phyloP scores from a whole-genome alignment of 2,113 vertebrate genomes.

The Engraulis encrasicolus region DNA sequence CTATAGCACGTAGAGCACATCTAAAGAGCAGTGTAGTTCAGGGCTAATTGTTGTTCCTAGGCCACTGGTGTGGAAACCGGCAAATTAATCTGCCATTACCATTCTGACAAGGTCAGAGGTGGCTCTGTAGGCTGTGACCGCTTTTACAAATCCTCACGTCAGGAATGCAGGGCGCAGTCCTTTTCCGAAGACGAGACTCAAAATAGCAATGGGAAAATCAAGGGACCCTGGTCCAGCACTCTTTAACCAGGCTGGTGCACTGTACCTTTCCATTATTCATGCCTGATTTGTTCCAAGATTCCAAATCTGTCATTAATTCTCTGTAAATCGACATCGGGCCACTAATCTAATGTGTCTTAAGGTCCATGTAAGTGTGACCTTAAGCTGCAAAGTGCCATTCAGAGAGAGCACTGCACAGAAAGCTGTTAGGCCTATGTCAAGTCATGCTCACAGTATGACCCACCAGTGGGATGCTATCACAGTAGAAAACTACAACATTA shows the following conservation, averaged over 20 bases:
- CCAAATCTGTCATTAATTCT: background rate
- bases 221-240: background rate
- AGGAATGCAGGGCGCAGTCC: constrained; percentile 13
- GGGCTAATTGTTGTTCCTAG: background rate
- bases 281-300: constrained; percentile 9
- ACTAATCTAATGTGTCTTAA: background rate
- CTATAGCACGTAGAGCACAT: background rate
- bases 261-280: background rate
- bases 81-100: background rate
- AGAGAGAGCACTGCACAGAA: too few species aligned
- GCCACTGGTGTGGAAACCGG: background rate
- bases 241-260: background rate
- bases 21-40: background rate
- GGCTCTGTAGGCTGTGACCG: constrained; percentile 9
- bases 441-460: too few species aligned
- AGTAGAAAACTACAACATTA: too few species aligned
- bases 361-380: background rate
- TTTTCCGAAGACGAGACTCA: background rate
- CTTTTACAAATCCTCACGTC: background rate
- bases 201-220: constrained; percentile 2
- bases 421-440: too few species aligned
- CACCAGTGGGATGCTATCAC: too few species aligned
- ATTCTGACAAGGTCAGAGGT: constrained; percentile 3
- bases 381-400: too few species aligned
- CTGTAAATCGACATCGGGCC: background rate